phyloP scores from a whole-genome alignment of 2,113 vertebrate species.

The Ailurus styani region DNA sequence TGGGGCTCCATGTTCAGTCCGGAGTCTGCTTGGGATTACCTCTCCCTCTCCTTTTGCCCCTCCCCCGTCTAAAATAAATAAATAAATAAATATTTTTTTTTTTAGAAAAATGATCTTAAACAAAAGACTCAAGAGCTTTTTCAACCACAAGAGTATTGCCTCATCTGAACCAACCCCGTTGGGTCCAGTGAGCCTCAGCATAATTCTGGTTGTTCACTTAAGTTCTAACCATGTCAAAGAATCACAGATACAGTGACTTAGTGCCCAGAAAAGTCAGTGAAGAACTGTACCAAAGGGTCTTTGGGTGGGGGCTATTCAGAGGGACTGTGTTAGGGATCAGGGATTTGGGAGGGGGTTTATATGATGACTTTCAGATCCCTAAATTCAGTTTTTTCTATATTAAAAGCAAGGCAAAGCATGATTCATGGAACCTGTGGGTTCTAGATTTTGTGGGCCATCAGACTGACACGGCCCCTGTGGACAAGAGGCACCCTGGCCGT shows the following conservation, averaged over 20 bases:
- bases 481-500: neutral
- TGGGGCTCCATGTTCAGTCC: neutral
- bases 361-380: neutral
- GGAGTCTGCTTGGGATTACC: neutral
- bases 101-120: neutral
- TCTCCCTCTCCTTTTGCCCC: neutral
- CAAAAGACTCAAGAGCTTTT: neutral
- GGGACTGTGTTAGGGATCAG: neutral
- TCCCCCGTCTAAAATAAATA: neutral
- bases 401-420: neutral
- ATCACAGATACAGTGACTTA: neutral
- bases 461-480: neutral
- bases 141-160: neutral
- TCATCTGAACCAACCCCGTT: neutral
- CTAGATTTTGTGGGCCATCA: neutral
- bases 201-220: neutral
- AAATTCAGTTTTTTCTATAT: neutral
- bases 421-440: neutral
- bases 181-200: neutral
- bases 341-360: neutral
- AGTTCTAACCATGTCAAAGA: neutral
- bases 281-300: neutral
- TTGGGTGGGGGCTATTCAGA: neutral
- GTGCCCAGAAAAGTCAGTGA: neutral
- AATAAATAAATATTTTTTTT: neutral